Evolutionary conservation across 2,888 invertebrate species (phyloP).

Genomic region (Atherix ibis): DNA sequence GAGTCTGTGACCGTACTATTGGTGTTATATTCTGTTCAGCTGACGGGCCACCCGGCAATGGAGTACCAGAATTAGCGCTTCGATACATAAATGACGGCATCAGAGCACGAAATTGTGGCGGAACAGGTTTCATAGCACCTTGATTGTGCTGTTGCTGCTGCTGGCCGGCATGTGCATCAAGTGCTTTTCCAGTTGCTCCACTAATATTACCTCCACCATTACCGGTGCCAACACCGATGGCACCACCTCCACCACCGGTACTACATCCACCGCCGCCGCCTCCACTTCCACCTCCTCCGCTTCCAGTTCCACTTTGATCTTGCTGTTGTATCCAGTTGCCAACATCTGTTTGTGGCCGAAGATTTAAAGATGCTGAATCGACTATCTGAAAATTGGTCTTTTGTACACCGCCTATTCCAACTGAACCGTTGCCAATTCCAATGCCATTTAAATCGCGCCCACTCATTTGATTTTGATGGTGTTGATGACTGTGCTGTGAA

Average conservation of each 20-base stretch:
- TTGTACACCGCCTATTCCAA: constrained; percentile 9
- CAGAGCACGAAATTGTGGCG: constrained; percentile 54
- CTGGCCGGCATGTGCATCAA: constrained; percentile 12
- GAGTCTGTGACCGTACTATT: constrained; percentile 14
- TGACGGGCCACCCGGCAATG: background rate
- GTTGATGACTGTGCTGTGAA: constrained; percentile 16
- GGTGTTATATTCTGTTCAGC: constrained; percentile 1
- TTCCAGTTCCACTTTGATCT: constrained; percentile 12
- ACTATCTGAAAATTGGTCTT: constrained; percentile 10
- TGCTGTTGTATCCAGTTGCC: constrained; percentile 23
- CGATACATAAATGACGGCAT: constrained; percentile 59
- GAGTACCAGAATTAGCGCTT: no score
- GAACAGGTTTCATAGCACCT: constrained; percentile 40
- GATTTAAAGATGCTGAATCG: constrained; percentile 18
- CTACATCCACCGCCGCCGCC: no score
- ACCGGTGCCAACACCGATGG: constrained; percentile 32
- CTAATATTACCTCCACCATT: constrained; percentile 20
- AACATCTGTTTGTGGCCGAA: constrained; percentile 31
- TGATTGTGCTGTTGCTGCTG: constrained; percentile 34
- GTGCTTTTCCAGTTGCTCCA: no score
- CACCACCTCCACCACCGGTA: constrained; percentile 25
- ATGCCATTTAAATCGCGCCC: background rate
- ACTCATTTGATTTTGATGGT: constrained; percentile 7
- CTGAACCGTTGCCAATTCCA: constrained; percentile 5
- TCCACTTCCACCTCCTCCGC: constrained; percentile 8